A percentile compares a stretch with the other conserved stretches of the same genome.
phyloP scores from a whole-genome alignment of 2,113 vertebrate species.

The Anoura caudifer region DNA sequence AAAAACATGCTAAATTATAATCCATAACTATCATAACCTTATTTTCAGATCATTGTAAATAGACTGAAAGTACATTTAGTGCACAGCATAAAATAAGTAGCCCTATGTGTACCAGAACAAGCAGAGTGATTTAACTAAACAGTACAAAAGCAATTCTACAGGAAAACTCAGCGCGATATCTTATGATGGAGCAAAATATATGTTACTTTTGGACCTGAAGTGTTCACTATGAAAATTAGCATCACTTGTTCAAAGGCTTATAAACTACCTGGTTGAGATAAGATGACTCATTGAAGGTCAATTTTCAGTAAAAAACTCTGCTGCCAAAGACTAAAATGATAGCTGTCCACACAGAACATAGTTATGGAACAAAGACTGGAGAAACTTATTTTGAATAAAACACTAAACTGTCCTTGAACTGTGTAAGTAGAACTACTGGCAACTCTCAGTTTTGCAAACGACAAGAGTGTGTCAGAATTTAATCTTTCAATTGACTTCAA shows the following conservation, averaged over 20 bases:
- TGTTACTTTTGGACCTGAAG: background rate
- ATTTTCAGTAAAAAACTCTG: background rate
- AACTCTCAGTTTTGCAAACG: background rate
- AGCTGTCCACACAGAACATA: constrained; percentile 24
- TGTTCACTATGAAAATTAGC: background rate
- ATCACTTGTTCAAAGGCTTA: background rate
- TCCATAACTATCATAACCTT: background rate
- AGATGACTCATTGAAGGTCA: constrained; percentile 27
- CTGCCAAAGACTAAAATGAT: constrained; percentile 17
- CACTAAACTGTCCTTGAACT: background rate
- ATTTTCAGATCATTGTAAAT: background rate
- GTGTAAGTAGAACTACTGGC: background rate
- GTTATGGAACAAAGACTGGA: background rate
- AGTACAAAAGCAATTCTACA: background rate
- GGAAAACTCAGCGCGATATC: background rate
- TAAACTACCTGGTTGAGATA: background rate
- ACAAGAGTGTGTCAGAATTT: constrained; percentile 43
- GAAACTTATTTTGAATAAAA: constrained; percentile 33
- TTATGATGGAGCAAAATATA: background rate
- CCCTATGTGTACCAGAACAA: background rate
- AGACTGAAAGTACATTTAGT: background rate
- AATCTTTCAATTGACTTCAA: constrained; percentile 38
- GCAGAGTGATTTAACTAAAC: background rate
- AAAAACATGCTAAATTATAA: background rate
- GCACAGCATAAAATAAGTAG: background rate